Evolutionary conservation across 2,113 vertebrate species (phyloP).

Genomic region (Xiphias gladius): DNA sequence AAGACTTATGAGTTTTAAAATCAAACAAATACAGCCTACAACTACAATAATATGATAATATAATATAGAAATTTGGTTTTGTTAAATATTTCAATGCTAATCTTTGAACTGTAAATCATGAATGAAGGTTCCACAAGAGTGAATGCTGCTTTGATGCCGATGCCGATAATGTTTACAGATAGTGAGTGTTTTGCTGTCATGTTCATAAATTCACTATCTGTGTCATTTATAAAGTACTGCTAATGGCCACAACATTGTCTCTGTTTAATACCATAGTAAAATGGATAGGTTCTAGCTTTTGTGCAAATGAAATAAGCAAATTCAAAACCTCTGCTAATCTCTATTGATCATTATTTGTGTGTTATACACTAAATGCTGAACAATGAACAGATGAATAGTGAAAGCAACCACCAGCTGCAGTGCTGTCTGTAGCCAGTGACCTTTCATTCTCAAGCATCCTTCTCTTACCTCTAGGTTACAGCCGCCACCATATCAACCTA

Average conservation of each 20-base stretch:
- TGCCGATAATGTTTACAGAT: not conserved
- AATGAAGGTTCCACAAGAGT: not conserved
- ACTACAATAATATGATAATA: too few species aligned
- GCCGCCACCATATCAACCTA: slow-evolving; percentile 18
- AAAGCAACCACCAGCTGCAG: slow-evolving; percentile 13
- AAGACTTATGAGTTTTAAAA: not conserved
- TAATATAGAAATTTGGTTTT: not conserved
- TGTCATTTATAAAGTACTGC: not conserved
- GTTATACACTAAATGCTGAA: not conserved
- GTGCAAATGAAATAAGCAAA: not conserved
- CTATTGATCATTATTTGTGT: slow-evolving; percentile 1
- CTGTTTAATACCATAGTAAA: not conserved
- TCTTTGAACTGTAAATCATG: not conserved
- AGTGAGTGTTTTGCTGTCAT: not conserved
- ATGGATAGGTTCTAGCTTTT: not conserved
- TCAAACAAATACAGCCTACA: not conserved
- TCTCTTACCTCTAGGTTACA: slow-evolving; percentile 18
- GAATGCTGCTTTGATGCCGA: not conserved
- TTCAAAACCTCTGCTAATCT: not conserved
- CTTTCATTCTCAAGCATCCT: slow-evolving; percentile 31
- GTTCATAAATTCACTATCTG: not conserved
- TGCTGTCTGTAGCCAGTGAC: slow-evolving; percentile 8
- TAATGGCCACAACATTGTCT: not conserved
- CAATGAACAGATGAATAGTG: slow-evolving; percentile 3
- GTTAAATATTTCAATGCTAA: not conserved